Evolutionary conservation across 2,797 vertebrate genomes (phyloP).

Genomic region (Lithobates pipiens): DNA sequence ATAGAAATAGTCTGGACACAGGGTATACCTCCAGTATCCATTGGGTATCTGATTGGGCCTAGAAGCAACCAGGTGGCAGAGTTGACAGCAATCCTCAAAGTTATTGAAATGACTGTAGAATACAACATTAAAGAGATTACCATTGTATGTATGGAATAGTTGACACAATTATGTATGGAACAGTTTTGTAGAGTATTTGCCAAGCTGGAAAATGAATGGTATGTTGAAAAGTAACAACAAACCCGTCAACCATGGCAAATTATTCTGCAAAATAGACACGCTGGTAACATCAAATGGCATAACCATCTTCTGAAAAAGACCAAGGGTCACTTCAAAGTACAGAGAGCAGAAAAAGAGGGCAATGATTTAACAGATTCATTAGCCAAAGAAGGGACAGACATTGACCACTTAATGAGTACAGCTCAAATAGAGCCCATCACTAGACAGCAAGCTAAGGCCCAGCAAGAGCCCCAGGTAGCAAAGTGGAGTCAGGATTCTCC

Average conservation of each 20-base stretch:
- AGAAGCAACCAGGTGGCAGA: too few species aligned
- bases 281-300: neutral
- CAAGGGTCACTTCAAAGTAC: neutral
- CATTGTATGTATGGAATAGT: too few species aligned
- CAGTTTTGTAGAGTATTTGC: neutral
- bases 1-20: neutral
- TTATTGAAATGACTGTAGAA: too few species aligned
- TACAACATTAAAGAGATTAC: neutral
- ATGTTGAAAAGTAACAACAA: neutral
- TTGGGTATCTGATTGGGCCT: neutral
- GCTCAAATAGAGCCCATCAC: neutral
- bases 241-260: neutral
- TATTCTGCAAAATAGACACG: neutral
- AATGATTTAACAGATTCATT: neutral
- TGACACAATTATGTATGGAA: neutral
- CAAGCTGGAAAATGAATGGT: neutral
- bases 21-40: too few species aligned
- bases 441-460: neutral
- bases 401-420: neutral
- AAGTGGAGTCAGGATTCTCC: neutral
- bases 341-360: neutral
- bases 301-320: conserved; percentile 14
- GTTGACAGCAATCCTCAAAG: too few species aligned
- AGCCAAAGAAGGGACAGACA: neutral
- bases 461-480: neutral